A percentile compares a stretch with the other conserved stretches of the same genome.
Conservation (phyloP, 2,888 invertebrate species). For the Mythimna vitellina region DNA sequence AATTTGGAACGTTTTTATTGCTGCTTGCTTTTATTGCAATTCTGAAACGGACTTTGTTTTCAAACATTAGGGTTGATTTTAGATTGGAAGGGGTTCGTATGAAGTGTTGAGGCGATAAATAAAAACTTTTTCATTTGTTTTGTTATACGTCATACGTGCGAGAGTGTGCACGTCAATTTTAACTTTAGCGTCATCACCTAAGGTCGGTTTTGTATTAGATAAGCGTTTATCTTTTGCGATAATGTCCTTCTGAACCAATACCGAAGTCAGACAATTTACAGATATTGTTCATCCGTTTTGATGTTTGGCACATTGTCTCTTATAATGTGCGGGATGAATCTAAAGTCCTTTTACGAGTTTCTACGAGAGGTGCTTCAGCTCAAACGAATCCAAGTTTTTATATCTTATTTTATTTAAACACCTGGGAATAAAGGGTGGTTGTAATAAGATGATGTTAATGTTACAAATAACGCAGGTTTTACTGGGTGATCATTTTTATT, state of each 20-base stretch:
- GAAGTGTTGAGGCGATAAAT: slow-evolving; percentile 82
- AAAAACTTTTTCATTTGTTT: slow-evolving; percentile 83
- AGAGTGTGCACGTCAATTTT: slow-evolving; percentile 45
- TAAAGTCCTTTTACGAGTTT: slow-evolving; percentile 76
- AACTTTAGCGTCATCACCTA: slow-evolving; percentile 26
- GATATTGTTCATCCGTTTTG: slow-evolving; percentile 84
- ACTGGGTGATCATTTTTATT: slow-evolving; percentile 1
- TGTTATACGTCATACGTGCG: slow-evolving; percentile 66
- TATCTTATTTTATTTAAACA: slow-evolving; percentile 82
- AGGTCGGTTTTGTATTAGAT: slow-evolving; percentile 60
- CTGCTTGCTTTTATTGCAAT: slow-evolving; percentile 54
- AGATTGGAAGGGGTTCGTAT: slow-evolving; percentile 46
- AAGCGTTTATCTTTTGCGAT: slow-evolving; percentile 59
- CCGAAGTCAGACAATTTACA: slow-evolving; percentile 82
- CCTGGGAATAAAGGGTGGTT: slow-evolving; percentile 65
- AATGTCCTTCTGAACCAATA: slow-evolving; percentile 61
- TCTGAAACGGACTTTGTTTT: slow-evolving; percentile 59
- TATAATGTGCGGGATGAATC: slow-evolving; percentile 84
- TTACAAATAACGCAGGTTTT: slow-evolving; percentile 31
- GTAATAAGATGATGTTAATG: slow-evolving; percentile 64
- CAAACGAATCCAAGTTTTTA: slow-evolving; percentile 85
- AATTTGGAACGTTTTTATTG: slow-evolving; percentile 87
- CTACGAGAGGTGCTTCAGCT: slow-evolving; percentile 82
- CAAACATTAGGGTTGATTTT: slow-evolving; percentile 39
- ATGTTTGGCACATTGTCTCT: slow-evolving; percentile 84